Evolutionary conservation across 2,113 vertebrate species (phyloP).

Genomic region (Ramphastos sulfuratus): DNA sequence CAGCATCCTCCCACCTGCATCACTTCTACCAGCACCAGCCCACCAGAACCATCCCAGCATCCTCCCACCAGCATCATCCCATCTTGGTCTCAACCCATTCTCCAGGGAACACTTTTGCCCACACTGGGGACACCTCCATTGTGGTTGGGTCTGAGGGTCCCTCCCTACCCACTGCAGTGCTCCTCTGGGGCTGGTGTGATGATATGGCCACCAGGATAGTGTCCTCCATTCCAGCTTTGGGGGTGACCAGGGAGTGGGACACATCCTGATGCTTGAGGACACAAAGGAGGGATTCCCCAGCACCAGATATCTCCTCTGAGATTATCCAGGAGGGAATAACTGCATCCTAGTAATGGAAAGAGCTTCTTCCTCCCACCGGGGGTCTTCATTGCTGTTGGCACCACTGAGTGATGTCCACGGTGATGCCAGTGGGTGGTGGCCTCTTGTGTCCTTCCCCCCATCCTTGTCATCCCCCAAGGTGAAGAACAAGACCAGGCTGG

Average conservation of each 20-base stretch:
- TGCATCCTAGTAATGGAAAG: background rate
- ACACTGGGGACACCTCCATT: background rate
- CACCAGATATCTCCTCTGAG: background rate
- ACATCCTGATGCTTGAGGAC: background rate
- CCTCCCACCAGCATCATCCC: too few relatives aligned
- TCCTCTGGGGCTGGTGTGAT: background rate
- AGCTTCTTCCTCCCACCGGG: background rate
- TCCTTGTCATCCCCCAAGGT: background rate
- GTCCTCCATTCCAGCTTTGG: background rate
- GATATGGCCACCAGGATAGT: background rate
- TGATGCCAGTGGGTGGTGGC: background rate
- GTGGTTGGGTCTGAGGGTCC: background rate
- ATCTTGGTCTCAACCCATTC: background rate
- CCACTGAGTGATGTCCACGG: background rate
- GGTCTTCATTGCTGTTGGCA: background rate
- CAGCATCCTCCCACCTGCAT: too few relatives aligned
- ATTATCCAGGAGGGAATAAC: background rate
- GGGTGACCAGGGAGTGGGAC: background rate
- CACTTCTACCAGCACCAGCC: too few relatives aligned
- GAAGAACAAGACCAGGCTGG: background rate
- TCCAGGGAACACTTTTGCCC: too few relatives aligned
- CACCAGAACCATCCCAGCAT: too few relatives aligned
- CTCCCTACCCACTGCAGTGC: background rate
- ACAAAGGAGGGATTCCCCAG: background rate
- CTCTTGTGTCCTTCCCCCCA: background rate